A percentile compares a stretch with the other conserved stretches of the same genome.
phyloP scores from a whole-genome alignment of 1,140 invertebrate genomes.

The Gryon sp. region DNA sequence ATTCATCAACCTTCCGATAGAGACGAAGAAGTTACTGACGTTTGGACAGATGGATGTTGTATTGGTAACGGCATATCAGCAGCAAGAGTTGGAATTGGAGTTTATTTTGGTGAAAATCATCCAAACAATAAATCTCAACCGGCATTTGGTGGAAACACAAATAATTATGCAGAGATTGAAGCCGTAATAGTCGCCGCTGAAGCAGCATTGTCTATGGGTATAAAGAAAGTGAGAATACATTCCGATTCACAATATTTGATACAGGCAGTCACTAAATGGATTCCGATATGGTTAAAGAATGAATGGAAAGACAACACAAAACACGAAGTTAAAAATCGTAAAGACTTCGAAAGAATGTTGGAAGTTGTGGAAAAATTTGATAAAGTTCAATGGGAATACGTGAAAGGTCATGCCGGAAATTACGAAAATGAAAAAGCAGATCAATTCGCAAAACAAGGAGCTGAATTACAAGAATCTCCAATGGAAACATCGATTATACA shows the following conservation, averaged over 20 bases:
- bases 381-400: neutral
- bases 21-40: neutral
- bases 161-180: constrained; percentile 10
- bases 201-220: neutral
- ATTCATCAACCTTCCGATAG: neutral
- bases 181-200: neutral
- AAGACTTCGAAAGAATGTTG: neutral
- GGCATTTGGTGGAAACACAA: neutral
- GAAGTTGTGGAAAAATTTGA: neutral
- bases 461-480: neutral
- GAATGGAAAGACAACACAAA: neutral
- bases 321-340: neutral
- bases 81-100: neutral
- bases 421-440: neutral
- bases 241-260: constrained; percentile 13
- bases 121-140: neutral
- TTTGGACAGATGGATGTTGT: constrained; percentile 7
- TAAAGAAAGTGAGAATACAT: constrained; percentile 2
- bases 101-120: neutral
- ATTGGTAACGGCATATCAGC: neutral
- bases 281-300: constrained; percentile 2
- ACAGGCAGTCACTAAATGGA: neutral
- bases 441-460: neutral
- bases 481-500: neutral
- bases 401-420: neutral